Conservation (phyloP, 2,888 invertebrate genomes). For the Dolichopus griseipennis region DNA sequence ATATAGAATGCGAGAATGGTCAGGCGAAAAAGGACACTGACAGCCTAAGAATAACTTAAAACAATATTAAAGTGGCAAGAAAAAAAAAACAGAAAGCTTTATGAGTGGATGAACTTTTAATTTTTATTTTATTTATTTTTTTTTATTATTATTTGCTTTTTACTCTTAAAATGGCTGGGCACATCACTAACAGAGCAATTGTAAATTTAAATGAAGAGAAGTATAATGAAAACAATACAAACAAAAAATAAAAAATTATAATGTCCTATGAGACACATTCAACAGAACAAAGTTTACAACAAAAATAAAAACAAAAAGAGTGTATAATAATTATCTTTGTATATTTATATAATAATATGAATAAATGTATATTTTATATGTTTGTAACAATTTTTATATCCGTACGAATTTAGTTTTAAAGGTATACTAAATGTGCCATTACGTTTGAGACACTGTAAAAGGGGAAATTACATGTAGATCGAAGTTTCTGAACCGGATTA, state of each 20-base stretch:
- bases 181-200: neutral
- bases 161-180: neutral
- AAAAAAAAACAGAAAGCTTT: neutral
- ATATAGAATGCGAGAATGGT: neutral
- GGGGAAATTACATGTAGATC: too few species aligned
- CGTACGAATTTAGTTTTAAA: too few species aligned
- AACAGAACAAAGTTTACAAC: too few species aligned
- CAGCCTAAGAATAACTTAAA: neutral
- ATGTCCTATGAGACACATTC: neutral
- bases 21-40: neutral
- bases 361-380: too few species aligned
- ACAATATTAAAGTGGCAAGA: too few species aligned
- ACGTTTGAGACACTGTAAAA: too few species aligned
- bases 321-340: too few species aligned
- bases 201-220: neutral
- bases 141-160: too few species aligned
- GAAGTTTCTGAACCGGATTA: too few species aligned
- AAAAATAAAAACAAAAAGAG: too few species aligned
- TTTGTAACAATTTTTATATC: too few species aligned
- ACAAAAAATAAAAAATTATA: neutral
- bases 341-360: neutral
- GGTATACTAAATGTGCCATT: too few species aligned
- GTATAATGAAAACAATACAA: neutral
- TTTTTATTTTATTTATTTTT: neutral
- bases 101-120: constrained; percentile 3